Percentiles rank a stretch among this genome's conserved stretches.
These are phyloP conservation scores for Cephus rjabovi DNA, from an alignment of 2,888 invertebrate species.

Conservation along the genomic window DNA sequence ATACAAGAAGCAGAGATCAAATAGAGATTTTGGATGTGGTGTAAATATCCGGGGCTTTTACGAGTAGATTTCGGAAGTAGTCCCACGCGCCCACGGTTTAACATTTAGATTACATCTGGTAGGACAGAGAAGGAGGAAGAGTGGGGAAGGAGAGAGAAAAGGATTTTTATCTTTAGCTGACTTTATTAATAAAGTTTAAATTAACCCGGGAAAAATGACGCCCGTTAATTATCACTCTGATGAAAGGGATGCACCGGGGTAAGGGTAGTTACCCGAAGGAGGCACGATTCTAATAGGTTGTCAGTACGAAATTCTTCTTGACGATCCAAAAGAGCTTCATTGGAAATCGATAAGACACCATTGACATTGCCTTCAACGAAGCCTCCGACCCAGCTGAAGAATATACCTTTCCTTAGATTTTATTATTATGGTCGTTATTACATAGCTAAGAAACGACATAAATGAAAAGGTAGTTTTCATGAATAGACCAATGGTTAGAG, in stretches of 20 bases:
- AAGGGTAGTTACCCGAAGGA: background rate
- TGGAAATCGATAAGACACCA: background rate
- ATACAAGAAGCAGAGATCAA: background rate
- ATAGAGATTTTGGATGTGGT: background rate
- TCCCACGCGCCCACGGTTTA: background rate
- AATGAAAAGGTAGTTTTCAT: background rate
- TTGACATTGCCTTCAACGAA: background rate
- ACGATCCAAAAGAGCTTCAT: background rate
- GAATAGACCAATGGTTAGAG: background rate
- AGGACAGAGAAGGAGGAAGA: background rate
- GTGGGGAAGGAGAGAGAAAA: background rate
- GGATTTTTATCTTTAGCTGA: constrained; percentile 20
- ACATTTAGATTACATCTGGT: background rate
- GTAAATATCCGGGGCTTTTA: background rate
- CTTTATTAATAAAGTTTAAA: constrained; percentile 46
- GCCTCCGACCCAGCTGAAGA: no score
- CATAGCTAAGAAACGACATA: background rate
- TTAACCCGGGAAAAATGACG: constrained; percentile 37
- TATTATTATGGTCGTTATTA: background rate
- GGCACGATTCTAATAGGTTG: background rate
- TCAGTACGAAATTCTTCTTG: background rate
- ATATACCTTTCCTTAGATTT: no score
- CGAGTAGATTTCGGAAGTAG: background rate
- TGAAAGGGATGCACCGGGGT: constrained; percentile 12
- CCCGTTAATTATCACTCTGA: constrained; percentile 32